Base-by-base conservation (phyloP, 2,888 invertebrate genomes). In the Drosophila lutescens region DNA sequence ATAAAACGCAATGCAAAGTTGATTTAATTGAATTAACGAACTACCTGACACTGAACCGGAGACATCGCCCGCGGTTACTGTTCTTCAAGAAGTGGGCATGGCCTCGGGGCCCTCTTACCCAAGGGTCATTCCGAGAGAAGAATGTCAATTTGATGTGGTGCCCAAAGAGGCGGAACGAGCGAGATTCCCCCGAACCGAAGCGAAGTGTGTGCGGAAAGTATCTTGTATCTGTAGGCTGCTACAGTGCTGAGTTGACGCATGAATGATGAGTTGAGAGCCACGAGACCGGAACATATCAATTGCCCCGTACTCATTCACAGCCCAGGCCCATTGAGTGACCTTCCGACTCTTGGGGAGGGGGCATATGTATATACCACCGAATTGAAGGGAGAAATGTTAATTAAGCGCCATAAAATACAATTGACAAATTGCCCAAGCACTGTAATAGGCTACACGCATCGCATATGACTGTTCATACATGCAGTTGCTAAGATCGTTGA, bases 281-380 rank as follows among this genome's bases (percentile, higher is more conserved):
- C 76, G 84, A 83, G 80, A 81, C 81, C 81, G 81, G 81, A 81
- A 81, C 81, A 86, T 83, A 81, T 81, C 81, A 86, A 81, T 81
- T 81, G 81, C 78, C 70, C 67, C 77, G 49, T 15, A 55, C 36
- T 34, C 47, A 23, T 9, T 40, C 30, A 15, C 68, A 40, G 47
- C 32, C 49, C 34, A 40, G 44, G 34, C 63, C 63, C n/a, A 32
- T 30, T n/a, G 50, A 63, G 43, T 65, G 66, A 66, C 65, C 51
- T 65, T 68, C 56, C 57, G 44, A 68, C 50, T 68, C 49, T 36
- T 20, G 15, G 43, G 23, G 40, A 41, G 20, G 32, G 36, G 32
- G 41, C 17, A 55, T 30, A 30, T 41, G 38, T 13, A 57, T 43
- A 20, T 43, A 1, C 17, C 43, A 43, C n/a, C 30, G 12, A 15